Evolutionary conservation across 2,113 vertebrate species (phyloP).

Genomic region (Epinephelus fuscoguttatus): DNA sequence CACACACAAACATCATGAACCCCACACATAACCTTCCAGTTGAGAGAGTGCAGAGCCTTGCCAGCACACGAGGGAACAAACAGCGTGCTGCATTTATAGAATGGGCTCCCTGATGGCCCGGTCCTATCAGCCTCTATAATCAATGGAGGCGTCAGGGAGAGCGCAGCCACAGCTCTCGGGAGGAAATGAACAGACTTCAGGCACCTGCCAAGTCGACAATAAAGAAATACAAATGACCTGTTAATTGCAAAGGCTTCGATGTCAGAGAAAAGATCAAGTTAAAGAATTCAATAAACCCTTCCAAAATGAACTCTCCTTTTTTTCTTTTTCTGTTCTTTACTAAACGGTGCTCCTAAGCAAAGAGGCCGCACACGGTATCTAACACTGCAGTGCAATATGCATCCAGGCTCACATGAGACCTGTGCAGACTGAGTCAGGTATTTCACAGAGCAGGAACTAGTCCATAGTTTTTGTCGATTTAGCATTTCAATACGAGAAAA

Average conservation of each 20-base stretch:
- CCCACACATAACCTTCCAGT: constrained; percentile 29
- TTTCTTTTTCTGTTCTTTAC: background rate
- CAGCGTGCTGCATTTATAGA: constrained; percentile 38
- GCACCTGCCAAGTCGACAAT: constrained; percentile 54
- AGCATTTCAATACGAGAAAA: constrained; percentile 43
- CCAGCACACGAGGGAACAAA: constrained; percentile 34
- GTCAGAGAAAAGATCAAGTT: constrained; percentile 31
- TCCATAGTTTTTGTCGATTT: constrained; percentile 38
- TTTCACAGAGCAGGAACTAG: constrained; percentile 33
- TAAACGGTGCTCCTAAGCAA: background rate
- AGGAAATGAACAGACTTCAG: constrained; percentile 64
- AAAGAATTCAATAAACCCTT: constrained; percentile 43
- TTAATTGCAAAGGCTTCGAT: constrained; percentile 55
- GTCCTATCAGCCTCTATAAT: constrained; percentile 65
- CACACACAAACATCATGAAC: constrained; percentile 8
- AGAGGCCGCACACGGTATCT: background rate
- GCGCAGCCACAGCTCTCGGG: constrained; percentile 49
- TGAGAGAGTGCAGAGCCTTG: constrained; percentile 27
- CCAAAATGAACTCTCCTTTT: background rate
- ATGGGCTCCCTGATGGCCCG: constrained; percentile 46
- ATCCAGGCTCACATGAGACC: constrained; percentile 26
- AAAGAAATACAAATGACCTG: constrained; percentile 61
- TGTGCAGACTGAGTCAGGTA: constrained; percentile 53
- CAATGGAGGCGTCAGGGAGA: constrained; percentile 53
- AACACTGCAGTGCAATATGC: background rate